Percentiles rank a stretch among this genome's conserved stretches.
Evolutionary conservation across 1,140 invertebrate species (phyloP).

Genomic region (Drosophila pseudoananassae): DNA sequence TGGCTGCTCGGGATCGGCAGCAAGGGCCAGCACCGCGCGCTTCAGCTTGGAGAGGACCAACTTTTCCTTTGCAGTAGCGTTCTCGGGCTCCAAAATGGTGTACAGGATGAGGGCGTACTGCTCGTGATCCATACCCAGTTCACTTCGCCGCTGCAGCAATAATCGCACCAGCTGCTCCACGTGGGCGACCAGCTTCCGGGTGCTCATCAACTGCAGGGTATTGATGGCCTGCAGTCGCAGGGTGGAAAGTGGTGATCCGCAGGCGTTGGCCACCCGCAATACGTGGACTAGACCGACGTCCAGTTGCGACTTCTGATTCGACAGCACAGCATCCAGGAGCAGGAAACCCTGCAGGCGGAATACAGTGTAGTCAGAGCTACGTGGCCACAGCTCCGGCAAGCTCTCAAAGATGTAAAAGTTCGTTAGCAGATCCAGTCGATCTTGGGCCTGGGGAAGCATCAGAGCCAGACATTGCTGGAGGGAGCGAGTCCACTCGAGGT

Average conservation of each 20-base stretch:
- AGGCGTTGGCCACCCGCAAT: slow-evolving; percentile 60
- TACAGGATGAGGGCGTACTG: slow-evolving; percentile 86
- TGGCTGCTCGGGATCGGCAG: slow-evolving; percentile 42
- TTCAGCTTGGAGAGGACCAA: slow-evolving; percentile 47
- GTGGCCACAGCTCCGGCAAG: slow-evolving; percentile 28
- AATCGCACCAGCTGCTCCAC: slow-evolving; percentile 40
- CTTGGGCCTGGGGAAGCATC: slow-evolving; percentile 81
- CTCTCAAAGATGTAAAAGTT: slow-evolving; percentile 83
- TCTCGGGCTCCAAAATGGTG: slow-evolving; percentile 69
- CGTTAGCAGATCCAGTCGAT: slow-evolving; percentile 85
- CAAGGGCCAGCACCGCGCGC: slow-evolving; percentile 28
- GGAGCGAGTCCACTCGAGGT: slow-evolving; percentile 56
- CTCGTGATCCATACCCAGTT: slow-evolving; percentile 87
- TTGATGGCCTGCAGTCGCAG: slow-evolving; percentile 82
- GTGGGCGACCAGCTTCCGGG: slow-evolving; percentile 24
- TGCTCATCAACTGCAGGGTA: slow-evolving; percentile 40
- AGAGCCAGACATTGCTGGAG: slow-evolving; percentile 74
- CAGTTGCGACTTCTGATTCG: slow-evolving; percentile 6
- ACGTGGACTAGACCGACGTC: slow-evolving; percentile 47
- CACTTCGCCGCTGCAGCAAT: slow-evolving; percentile 84
- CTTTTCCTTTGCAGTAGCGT: slow-evolving; percentile 28
- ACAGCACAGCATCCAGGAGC: slow-evolving; percentile 58
- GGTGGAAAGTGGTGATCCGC: slow-evolving; percentile 40
- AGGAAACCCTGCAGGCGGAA: slow-evolving; percentile 62
- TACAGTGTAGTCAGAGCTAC: slow-evolving; percentile 36